Evolutionary conservation across 2,113 vertebrate species (phyloP), one percentile per base, ranked within the genome.

Genomic region (Leucosticte australis): DNA sequence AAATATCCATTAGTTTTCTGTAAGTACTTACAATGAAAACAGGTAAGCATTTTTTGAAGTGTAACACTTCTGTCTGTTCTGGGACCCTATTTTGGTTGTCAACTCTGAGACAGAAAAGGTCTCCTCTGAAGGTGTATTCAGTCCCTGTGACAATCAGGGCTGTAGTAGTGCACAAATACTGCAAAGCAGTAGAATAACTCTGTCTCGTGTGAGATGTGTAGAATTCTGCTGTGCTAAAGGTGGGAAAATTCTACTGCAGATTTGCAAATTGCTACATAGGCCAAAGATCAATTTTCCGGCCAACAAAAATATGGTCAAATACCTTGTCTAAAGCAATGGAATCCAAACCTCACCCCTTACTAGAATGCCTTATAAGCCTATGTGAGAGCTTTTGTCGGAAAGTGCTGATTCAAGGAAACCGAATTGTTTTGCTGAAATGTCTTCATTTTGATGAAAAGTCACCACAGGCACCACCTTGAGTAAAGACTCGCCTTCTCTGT

Each of bases 361-460:
- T 75, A 75, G 31, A 92, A 78, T 57, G 46, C 69, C 90, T 94
- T 96, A 94, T 87, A 91, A 92, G 86, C 35, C 69, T 60, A 81
- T 16, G 65, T 8, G 22, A 89, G 57, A 89, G 44, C 39, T 71
- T 90, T 62, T 76, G 77, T 85, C 13, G 18, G 94, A 96, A 97
- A 97, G 76, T 79, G 96, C 92, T 97, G 93, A 96, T 76, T 73
- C 11, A 7, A 62, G 67, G 91, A 97, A 97, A 97, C 93, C 5
- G 53, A 91, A 87, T 63, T 95, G 74, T 95, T 97, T 94, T 95
- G 91, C 81, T 95, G 87, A 95, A 95, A 85, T 89, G 89, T 87
- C 91, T 95, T 92, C 15, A 63, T 94, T 92, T 95, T 4, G 0
- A 65, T 85, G 69, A 95, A 81, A 91, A 94, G 67, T 84, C 23